Evolutionary conservation across 2,888 invertebrate species (phyloP), one percentile per base, ranked within the genome.

Genomic region (Xanthorhoe designata): DNA sequence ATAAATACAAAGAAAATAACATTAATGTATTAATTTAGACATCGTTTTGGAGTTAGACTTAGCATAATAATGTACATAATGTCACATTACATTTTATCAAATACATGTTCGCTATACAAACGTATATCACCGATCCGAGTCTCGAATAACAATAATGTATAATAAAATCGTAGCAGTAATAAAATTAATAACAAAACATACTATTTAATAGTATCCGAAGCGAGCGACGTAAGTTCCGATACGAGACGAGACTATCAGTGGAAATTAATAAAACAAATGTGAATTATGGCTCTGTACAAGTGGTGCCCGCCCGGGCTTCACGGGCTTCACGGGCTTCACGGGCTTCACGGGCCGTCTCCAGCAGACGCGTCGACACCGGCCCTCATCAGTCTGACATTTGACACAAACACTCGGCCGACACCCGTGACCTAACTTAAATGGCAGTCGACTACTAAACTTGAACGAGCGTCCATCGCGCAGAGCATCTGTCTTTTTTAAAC

Each of bases 171-270:
- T 75, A 77, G 74, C 76, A 75, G 73, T 72, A 82, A 83, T 85
- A 80, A 83, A 78, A 84, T 80, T 81, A 81, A 78, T 81, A 84
- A 84, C 80, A 79, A 82, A 79, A 78, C 73, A 69, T 78, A 77
- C 78, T 78, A 77, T 75, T 64, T 70, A 66, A 79, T 79, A 80
- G 77, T 78, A 71, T 67, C 62, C 75, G 75, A 78, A 79, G 78
- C 78, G 72, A 78, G 78, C 77, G 73, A 78, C 77, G 76, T 74
- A 67, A 57, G 77, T 72, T 76, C 76, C 78, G 75, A 76, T 78
- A 63, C 63, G 60, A 59, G 15, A 75, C 71, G 71, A 73, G 68
- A 71, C 70, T n/a, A 66, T 59, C 38, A 59, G 57, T 52, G 71
- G 62, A 58, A 66, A 57, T 45, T 42, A 59, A 54, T 53, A 45